Evolutionary conservation across 2,797 vertebrate species (phyloP), one percentile per base, ranked within the genome.

Genomic region (Rallus crepitans): DNA sequence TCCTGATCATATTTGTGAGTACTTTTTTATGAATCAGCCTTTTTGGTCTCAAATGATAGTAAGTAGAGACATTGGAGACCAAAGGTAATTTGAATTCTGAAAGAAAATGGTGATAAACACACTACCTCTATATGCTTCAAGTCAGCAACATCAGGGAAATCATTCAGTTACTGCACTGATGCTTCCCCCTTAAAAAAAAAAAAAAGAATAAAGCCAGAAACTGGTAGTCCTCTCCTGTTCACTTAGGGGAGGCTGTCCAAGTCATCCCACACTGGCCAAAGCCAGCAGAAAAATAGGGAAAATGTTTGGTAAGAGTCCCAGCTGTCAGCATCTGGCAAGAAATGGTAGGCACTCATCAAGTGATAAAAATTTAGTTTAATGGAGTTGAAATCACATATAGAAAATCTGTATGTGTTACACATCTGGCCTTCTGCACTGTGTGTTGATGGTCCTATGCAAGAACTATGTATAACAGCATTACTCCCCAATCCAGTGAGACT

Each of bases 11-110:
- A 7, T 24, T 25, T 63, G 13, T 30, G 17, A 24, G 30, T 92
- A 93, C 65, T 12, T 28, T 91, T 87, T 80, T 88, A 60, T 70
- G 47, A 88, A 82, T 66, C 59, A 84, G 10, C 13, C 42, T 59
- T 87, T 93, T 82, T 82, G 70, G 60, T 85, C 60, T 64, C 1
- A 4, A 91, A 56, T 66, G 68, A 79, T 66, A 90, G 87, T 37
- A 94, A 92, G 84, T 45, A 11, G 47, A 82, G 25, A 18, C 24
- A 81, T 94, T 88, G 28, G 65, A 91, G 42, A 87, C 87, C 64
- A 90, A 94, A 94, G 45, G 78, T 68, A 68, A 87, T 91, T 80
- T 86, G 53, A 71, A 93, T 95, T 89, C 50, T 76, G 73, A 80
- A 79, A 89, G 77, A 87, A 70, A 87, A 69, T 60, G 76, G n/a